phyloP scores from a whole-genome alignment of 2,888 invertebrate species.

The Mylabris sibirica region DNA sequence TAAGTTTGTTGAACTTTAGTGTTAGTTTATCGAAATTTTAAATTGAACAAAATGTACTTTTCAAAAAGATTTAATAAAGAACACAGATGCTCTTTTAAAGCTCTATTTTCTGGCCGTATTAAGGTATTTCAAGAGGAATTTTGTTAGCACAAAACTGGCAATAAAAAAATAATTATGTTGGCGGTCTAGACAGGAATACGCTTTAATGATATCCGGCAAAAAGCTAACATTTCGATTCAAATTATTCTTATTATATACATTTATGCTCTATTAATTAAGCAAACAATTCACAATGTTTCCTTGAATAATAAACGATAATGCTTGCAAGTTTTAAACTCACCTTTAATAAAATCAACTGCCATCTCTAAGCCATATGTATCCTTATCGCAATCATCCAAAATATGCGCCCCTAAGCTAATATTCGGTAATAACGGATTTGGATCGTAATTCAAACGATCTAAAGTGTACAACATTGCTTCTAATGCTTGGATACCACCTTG shows the following conservation, averaged over 20 bases:
- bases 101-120: no score
- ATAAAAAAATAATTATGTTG: no score
- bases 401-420: slow-evolving; percentile 83
- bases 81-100: no score
- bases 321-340: slow-evolving; percentile 65
- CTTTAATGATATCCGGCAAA: no score
- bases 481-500: slow-evolving; percentile 90
- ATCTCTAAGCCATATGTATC: slow-evolving; percentile 95
- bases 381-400: slow-evolving; percentile 94
- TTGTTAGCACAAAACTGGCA: no score
- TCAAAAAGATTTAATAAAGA: no score
- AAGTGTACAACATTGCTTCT: slow-evolving; percentile 90
- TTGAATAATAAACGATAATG: background rate
- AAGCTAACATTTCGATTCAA: no score
- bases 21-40: no score
- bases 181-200: no score
- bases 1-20: no score
- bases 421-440: slow-evolving; percentile 75
- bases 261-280: background rate
- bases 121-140: no score
- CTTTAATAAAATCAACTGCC: slow-evolving; percentile 96
- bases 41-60: no score
- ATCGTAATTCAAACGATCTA: slow-evolving; percentile 79
- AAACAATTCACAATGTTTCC: background rate
- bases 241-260: background rate